Percentiles rank a stretch among this genome's conserved stretches.
phyloP scores from a whole-genome alignment of 2,888 invertebrate species.

The Chrysina gloriosa region DNA sequence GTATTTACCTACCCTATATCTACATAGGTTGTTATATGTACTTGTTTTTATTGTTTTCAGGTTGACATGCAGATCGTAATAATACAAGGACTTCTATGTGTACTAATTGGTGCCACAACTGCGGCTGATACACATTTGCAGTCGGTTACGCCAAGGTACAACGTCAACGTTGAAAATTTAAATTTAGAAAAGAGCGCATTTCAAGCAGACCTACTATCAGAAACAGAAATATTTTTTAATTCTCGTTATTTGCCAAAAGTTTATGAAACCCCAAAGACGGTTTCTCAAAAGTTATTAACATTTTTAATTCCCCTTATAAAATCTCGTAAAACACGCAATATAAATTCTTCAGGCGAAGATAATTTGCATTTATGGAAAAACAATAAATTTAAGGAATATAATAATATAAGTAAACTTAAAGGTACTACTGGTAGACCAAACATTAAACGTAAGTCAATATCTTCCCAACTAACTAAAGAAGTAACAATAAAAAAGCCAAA shows the following conservation, averaged over 20 bases:
- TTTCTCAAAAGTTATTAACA: too few relatives aligned
- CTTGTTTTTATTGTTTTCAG: constrained; percentile 56
- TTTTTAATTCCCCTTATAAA: too few relatives aligned
- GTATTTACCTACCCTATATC: too few relatives aligned
- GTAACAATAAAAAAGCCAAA: too few relatives aligned
- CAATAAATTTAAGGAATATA: too few relatives aligned
- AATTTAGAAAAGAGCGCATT: constrained; percentile 27
- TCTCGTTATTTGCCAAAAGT: neutral
- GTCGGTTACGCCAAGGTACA: constrained; percentile 61
- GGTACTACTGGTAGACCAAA: too few relatives aligned
- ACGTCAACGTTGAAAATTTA: constrained; percentile 50
- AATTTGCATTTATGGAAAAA: too few relatives aligned
- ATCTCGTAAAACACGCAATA: too few relatives aligned
- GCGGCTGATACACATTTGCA: constrained; percentile 53
- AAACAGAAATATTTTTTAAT: neutral
- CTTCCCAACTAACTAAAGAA: too few relatives aligned
- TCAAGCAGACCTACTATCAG: constrained; percentile 25
- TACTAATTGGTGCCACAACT: constrained; percentile 51
- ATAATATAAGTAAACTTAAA: too few relatives aligned
- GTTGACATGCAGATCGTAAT: constrained; percentile 56
- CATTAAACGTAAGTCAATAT: too few relatives aligned
- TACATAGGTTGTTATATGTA: neutral
- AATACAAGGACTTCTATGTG: constrained; percentile 53
- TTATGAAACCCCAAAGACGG: neutral
- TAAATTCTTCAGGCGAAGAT: too few relatives aligned